Conservation (phyloP, 1,140 invertebrate genomes). For the Drosophila pruinosa region DNA sequence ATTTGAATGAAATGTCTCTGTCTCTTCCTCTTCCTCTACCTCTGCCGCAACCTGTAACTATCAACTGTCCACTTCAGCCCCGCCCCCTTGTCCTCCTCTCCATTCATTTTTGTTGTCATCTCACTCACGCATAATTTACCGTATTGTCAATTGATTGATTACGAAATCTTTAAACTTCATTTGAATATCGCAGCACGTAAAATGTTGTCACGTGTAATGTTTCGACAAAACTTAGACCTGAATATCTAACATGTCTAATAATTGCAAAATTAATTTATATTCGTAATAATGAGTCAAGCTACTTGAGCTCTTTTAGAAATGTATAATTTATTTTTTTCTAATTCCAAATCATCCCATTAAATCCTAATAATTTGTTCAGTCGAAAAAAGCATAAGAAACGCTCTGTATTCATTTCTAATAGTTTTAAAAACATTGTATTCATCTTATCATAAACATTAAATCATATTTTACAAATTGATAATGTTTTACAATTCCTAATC, state of each 20-base stretch:
- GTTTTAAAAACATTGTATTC: too few relatives aligned
- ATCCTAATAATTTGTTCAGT: too few relatives aligned
- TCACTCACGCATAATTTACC: constrained; percentile 37
- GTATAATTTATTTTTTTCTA: too few relatives aligned
- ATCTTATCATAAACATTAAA: not conserved
- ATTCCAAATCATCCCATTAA: too few relatives aligned
- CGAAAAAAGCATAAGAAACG: too few relatives aligned
- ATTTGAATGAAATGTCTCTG: constrained; percentile 52
- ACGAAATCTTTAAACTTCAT: constrained; percentile 15
- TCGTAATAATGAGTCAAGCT: not conserved
- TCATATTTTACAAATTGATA: not conserved
- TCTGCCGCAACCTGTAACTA: not conserved
- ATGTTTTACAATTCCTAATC: not conserved
- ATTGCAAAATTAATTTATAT: not conserved
- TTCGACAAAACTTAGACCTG: not conserved
- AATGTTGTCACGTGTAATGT: constrained; percentile 6
- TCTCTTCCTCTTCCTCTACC: too few relatives aligned
- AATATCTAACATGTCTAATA: not conserved
- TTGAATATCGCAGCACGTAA: constrained; percentile 29
- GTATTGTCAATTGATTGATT: constrained; percentile 52
- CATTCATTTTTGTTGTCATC: constrained; percentile 21
- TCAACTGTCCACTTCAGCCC: not conserved
- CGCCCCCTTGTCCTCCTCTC: not conserved
- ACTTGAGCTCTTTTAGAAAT: not conserved
- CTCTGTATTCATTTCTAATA: too few relatives aligned